Percentiles rank a stretch among this genome's conserved stretches.
These are phyloP conservation scores for Nixonia krombeini DNA, from an alignment of 1,140 invertebrate species.

Conservation along the genomic window DNA sequence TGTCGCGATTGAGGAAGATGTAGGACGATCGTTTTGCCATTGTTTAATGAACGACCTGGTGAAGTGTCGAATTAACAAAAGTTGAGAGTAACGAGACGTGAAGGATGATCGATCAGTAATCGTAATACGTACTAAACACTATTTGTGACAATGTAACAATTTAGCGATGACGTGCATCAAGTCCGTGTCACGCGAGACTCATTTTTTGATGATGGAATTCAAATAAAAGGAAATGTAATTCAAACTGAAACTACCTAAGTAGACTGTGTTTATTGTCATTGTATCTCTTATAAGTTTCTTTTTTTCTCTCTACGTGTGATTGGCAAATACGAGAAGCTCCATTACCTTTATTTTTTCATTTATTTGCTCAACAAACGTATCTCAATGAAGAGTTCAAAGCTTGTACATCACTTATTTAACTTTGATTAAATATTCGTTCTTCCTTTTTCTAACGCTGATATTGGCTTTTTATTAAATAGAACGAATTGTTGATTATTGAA, in stretches of 20 bases:
- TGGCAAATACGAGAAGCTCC: too few relatives aligned
- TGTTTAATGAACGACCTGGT: conserved; percentile 40
- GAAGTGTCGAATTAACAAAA: conserved; percentile 42
- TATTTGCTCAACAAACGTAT: too few relatives aligned
- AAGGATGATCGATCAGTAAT: conserved; percentile 67
- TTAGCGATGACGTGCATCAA: conserved; percentile 69
- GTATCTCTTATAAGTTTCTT: conserved; percentile 46
- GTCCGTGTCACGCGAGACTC: conserved; percentile 68
- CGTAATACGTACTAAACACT: conserved; percentile 60
- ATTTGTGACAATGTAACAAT: conserved; percentile 70
- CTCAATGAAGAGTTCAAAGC: too few relatives aligned
- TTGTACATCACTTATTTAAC: too few relatives aligned
- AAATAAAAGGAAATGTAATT: conserved; percentile 73
- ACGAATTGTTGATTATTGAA: background rate
- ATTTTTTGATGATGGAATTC: conserved; percentile 70
- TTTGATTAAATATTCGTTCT: conserved; percentile 4
- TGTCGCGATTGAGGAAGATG: conserved; percentile 43
- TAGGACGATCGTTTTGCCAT: conserved; percentile 45
- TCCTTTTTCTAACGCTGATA: conserved; percentile 24
- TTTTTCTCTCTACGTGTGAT: conserved; percentile 17
- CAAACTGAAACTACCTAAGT: conserved; percentile 67
- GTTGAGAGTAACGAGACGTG: conserved; percentile 45
- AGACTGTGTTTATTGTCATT: conserved; percentile 69
- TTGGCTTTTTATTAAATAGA: conserved; percentile 8
- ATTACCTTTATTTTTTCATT: conserved; percentile 34